Conservation (phyloP, 2,888 invertebrate species). For the Brachypterus glaber region DNA sequence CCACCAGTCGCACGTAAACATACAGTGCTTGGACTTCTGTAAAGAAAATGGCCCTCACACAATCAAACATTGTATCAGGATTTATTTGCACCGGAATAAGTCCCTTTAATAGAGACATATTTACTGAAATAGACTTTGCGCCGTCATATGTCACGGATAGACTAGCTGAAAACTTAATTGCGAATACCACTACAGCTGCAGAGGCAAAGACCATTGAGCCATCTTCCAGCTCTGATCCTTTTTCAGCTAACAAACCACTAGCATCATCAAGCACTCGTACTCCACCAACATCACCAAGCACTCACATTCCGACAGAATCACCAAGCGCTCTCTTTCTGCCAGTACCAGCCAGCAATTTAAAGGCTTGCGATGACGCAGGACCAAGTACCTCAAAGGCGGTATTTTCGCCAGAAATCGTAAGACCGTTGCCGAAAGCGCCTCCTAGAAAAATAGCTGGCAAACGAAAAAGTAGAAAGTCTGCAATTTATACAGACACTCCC, state of each 20-base stretch:
- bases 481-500: too few relatives aligned
- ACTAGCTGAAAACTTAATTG: too few relatives aligned
- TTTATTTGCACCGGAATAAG: conserved; percentile 30
- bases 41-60: too few relatives aligned
- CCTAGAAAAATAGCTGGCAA: conserved; percentile 3
- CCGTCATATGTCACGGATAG: conserved; percentile 6
- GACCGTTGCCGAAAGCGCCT: conserved; percentile 7
- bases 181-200: neutral
- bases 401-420: conserved; percentile 6
- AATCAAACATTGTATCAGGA: too few relatives aligned
- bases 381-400: too few relatives aligned
- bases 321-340: neutral
- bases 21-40: too few relatives aligned
- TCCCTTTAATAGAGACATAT: conserved; percentile 17
- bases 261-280: neutral
- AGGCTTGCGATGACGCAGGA: too few relatives aligned
- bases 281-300: neutral
- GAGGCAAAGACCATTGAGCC: neutral
- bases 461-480: too few relatives aligned
- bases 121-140: conserved; percentile 8
- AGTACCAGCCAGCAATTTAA: too few relatives aligned
- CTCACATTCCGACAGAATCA: neutral
- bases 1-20: too few relatives aligned
- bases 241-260: neutral
- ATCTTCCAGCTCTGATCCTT: neutral